A percentile compares a stretch with the other conserved stretches of the same genome.
Evolutionary conservation across 2,888 invertebrate species (phyloP).

Genomic region (Rhopalosiphum nymphaeae): DNA sequence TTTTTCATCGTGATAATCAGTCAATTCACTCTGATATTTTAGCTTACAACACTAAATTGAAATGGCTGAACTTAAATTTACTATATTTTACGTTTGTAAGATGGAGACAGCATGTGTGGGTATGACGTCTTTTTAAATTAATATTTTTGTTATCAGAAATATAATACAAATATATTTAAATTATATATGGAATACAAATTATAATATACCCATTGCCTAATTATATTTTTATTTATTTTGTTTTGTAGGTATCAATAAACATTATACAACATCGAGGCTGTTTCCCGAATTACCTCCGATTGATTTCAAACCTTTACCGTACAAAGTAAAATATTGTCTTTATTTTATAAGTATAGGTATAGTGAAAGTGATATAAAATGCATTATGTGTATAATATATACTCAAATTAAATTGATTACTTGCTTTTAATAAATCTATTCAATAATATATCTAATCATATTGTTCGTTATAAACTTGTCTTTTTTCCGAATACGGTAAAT

Average conservation of each 20-base stretch:
- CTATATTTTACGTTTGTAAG: neutral
- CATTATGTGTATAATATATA: neutral
- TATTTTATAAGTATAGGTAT: neutral
- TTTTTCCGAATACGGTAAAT: neutral
- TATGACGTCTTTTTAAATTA: neutral
- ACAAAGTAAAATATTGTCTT: constrained; percentile 37
- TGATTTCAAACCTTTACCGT: constrained; percentile 40
- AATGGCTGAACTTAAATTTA: neutral
- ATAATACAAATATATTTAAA: neutral
- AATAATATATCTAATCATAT: neutral
- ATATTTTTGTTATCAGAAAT: neutral
- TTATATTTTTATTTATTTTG: neutral
- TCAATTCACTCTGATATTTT: neutral
- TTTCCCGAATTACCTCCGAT: constrained; percentile 34
- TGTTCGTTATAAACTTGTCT: neutral
- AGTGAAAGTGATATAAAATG: neutral
- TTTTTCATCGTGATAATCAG: neutral
- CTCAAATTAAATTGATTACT: neutral
- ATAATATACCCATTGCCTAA: neutral
- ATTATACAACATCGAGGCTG: constrained; percentile 26
- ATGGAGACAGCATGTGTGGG: neutral
- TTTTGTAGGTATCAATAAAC: constrained; percentile 24
- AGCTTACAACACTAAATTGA: neutral
- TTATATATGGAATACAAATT: neutral
- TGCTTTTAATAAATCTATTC: neutral